Evolutionary conservation across 2,888 invertebrate species (phyloP).

Genomic region (Spilosoma lubricipeda): DNA sequence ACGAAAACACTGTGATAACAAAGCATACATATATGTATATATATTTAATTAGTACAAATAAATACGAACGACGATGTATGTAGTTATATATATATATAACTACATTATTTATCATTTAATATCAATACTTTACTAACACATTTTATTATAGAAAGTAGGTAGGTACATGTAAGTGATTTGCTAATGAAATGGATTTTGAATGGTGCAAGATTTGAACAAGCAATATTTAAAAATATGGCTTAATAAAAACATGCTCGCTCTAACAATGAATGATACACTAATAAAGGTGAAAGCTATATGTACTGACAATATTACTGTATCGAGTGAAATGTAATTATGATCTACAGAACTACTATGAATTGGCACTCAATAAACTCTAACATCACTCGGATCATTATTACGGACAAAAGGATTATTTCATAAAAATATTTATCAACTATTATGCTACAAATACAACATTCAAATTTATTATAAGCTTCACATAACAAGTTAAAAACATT

Average conservation of each 20-base stretch:
- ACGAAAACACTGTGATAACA: constrained; percentile 52
- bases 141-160: constrained; percentile 31
- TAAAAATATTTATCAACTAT: constrained; percentile 48
- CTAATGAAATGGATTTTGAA: constrained; percentile 39
- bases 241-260: constrained; percentile 36
- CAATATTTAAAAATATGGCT: constrained; percentile 23
- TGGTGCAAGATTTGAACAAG: constrained; percentile 39
- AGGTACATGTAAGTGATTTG: constrained; percentile 37
- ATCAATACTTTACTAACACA: constrained; percentile 45
- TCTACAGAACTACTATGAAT: constrained; percentile 55
- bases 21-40: constrained; percentile 30
- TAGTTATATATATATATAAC: constrained; percentile 39
- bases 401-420: constrained; percentile 39
- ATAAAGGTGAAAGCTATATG: constrained; percentile 26
- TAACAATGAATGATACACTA: constrained; percentile 25
- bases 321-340: constrained; percentile 20
- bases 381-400: constrained; percentile 39
- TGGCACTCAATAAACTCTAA: constrained; percentile 66
- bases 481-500: constrained; percentile 42
- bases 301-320: constrained; percentile 31
- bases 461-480: constrained; percentile 48
- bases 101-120: no score
- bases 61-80: constrained; percentile 45
- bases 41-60: constrained; percentile 44
- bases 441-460: constrained; percentile 54